Evolutionary conservation across 2,888 invertebrate species (phyloP).

Genomic region (Dryomyza anilis): DNA sequence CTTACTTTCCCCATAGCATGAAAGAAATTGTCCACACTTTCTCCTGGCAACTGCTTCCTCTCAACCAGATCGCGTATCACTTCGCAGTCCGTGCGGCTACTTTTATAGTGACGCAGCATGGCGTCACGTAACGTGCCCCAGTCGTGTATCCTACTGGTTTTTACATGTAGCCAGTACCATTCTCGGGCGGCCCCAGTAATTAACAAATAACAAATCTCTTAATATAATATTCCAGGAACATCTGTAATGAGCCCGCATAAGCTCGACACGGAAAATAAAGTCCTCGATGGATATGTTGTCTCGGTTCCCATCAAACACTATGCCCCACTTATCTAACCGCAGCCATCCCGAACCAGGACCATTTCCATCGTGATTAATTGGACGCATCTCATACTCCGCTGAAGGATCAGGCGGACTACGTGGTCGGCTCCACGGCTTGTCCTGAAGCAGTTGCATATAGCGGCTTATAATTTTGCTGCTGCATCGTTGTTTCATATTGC

Average conservation of each 20-base stretch:
- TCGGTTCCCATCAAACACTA: conserved; percentile 2
- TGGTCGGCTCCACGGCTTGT: too few relatives aligned
- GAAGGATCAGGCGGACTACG: too few relatives aligned
- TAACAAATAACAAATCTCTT: not conserved
- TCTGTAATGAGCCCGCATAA: not conserved
- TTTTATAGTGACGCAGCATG: not conserved
- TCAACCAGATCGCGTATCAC: not conserved
- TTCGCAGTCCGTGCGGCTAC: not conserved
- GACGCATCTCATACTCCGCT: too few relatives aligned
- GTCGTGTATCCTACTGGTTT: not conserved
- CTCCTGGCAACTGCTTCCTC: not conserved
- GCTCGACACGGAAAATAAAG: conserved; percentile 17
- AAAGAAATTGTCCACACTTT: not conserved
- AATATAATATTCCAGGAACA: not conserved
- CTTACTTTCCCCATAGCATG: not conserved
- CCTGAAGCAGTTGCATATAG: too few relatives aligned
- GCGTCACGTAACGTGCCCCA: not conserved
- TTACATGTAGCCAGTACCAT: not conserved
- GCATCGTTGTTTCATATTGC: too few relatives aligned
- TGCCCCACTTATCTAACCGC: not conserved
- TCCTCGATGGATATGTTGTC: not conserved
- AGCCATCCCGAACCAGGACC: not conserved
- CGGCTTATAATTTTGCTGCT: too few relatives aligned
- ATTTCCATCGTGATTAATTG: too few relatives aligned
- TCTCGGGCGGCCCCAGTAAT: not conserved